These are phyloP conservation scores for Siderastrea siderea DNA, from an alignment of 92 coral and sea anemone species.

Conservation along the genomic window DNA sequence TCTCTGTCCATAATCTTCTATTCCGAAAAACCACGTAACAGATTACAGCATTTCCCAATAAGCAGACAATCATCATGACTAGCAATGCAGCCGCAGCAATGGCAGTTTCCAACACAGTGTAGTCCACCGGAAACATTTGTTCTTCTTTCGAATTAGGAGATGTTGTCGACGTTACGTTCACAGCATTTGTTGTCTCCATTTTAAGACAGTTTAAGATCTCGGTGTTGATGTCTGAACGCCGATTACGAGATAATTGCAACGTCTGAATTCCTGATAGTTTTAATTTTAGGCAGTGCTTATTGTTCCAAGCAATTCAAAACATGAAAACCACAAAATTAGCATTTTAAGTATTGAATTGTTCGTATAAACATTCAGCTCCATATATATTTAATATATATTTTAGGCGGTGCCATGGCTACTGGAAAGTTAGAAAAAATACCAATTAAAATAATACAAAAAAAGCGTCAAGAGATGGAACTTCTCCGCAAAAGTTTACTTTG, in stretches of 20 bases:
- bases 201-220: not conserved
- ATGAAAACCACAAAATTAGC: constrained; percentile 27
- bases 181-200: not conserved
- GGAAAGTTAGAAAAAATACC: not conserved
- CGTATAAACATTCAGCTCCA: not conserved
- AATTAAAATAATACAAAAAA: no score
- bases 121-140: constrained; percentile 43
- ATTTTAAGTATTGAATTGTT: not conserved
- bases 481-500: not conserved
- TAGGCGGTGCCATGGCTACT: not conserved
- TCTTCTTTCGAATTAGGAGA: constrained; percentile 4
- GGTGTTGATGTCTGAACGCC: not conserved
- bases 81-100: constrained; percentile 64
- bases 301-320: constrained; percentile 30
- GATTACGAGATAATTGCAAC: not conserved
- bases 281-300: not conserved
- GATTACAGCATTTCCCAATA: constrained; percentile 74
- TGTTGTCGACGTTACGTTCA: not conserved
- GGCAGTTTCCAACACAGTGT: constrained; percentile 67
- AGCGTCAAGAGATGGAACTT: not conserved
- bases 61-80: constrained; percentile 63
- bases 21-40: constrained; percentile 76
- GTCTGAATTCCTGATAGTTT: not conserved
- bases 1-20: constrained; percentile 89
- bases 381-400: not conserved